Conservation (phyloP, 2,797 vertebrate species). For the Periparus ater region DNA sequence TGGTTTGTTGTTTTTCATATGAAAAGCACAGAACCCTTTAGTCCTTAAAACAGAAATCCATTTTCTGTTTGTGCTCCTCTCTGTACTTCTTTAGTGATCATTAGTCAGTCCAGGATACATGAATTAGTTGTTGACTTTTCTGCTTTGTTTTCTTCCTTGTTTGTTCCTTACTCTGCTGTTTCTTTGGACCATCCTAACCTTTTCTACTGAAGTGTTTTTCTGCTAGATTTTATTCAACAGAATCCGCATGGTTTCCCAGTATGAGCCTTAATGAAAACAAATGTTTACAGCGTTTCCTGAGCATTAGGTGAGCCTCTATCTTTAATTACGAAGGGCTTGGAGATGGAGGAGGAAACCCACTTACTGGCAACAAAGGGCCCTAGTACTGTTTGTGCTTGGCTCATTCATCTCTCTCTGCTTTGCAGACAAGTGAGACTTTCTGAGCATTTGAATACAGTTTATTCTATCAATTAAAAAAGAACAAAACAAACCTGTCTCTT, state of each 20-base stretch:
- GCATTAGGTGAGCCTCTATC: slow-evolving; percentile 39
- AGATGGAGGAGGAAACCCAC: slow-evolving; percentile 23
- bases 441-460: slow-evolving; percentile 58
- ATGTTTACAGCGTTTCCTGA: background rate
- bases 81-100: background rate
- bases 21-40: background rate
- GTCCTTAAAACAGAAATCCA: background rate
- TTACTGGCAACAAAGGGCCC: slow-evolving; percentile 20
- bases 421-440: slow-evolving; percentile 9
- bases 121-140: background rate
- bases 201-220: slow-evolving; percentile 34
- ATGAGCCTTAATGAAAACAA: slow-evolving; percentile 56
- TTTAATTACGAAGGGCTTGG: slow-evolving; percentile 10
- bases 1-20: background rate
- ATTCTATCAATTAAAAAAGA: slow-evolving; percentile 61
- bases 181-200: background rate
- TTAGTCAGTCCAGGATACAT: background rate
- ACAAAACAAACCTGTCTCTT: slow-evolving; percentile 57
- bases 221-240: slow-evolving; percentile 10
- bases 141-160: slow-evolving; percentile 1
- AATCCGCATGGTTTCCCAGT: background rate
- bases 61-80: background rate
- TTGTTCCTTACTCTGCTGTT: background rate
- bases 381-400: slow-evolving; percentile 14
- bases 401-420: background rate